phyloP scores from a whole-genome alignment of 1,140 invertebrate species.

The Gerris buenoi region DNA sequence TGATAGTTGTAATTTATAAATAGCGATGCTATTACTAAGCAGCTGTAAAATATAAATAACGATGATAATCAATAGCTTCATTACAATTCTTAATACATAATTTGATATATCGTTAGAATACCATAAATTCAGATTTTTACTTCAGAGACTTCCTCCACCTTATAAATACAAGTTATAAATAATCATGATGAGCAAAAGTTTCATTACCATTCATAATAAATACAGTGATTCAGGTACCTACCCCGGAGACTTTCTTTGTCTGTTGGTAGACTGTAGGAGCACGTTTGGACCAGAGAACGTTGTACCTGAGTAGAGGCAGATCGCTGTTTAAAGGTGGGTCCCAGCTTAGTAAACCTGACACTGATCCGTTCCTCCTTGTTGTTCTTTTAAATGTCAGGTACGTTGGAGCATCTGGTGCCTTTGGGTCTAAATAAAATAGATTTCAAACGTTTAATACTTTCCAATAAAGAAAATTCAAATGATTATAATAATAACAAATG shows the following conservation, averaged over 20 bases:
- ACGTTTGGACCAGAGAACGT: not conserved
- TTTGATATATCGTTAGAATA: too few species aligned
- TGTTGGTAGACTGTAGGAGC: not conserved
- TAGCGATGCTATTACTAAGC: too few species aligned
- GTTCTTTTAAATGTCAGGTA: not conserved
- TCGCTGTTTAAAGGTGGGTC: not conserved
- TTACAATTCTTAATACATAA: too few species aligned
- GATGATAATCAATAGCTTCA: too few species aligned
- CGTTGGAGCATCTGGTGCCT: not conserved
- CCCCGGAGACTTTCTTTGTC: not conserved
- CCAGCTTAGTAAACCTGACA: not conserved
- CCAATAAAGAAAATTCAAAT: not conserved
- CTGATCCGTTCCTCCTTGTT: not conserved
- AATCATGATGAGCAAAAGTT: too few species aligned
- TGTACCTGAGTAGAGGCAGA: not conserved
- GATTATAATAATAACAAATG: not conserved
- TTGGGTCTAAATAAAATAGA: not conserved
- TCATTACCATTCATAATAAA: too few species aligned
- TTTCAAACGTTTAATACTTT: not conserved
- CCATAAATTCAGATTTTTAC: too few species aligned
- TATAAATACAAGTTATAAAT: too few species aligned
- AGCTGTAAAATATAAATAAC: too few species aligned
- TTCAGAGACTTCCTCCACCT: too few species aligned
- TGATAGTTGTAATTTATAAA: too few species aligned
- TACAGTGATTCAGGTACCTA: not conserved